These are phyloP conservation scores for Anser brachyrhynchus DNA, from an alignment of 2,113 vertebrate genomes.

Conservation along the genomic window DNA sequence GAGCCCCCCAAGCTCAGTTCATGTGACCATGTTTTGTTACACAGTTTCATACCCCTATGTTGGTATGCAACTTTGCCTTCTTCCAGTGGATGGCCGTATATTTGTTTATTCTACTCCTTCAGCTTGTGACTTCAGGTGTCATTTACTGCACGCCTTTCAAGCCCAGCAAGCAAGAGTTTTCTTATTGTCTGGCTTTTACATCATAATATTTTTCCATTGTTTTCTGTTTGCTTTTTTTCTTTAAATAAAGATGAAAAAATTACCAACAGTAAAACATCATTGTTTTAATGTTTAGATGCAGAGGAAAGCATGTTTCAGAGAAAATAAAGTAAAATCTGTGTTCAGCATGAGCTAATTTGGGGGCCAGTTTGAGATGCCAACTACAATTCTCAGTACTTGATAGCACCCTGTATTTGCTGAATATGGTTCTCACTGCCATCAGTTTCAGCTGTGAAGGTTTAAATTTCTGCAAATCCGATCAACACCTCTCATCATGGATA, in stretches of 20 bases:
- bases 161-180: neutral
- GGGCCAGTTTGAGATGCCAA: neutral
- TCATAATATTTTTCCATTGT: neutral
- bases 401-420: neutral
- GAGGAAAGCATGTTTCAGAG: neutral
- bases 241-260: neutral
- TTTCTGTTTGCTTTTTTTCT: neutral
- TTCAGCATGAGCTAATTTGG: neutral
- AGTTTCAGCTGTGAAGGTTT: neutral
- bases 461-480: neutral
- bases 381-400: neutral
- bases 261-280: neutral
- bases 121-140: neutral
- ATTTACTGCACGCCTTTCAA: neutral
- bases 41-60: neutral
- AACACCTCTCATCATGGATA: conserved; percentile 8
- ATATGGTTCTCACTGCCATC: neutral
- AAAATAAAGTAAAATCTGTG: neutral
- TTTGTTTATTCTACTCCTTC: conserved; percentile 1
- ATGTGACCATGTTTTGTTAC: neutral
- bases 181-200: neutral
- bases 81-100: neutral
- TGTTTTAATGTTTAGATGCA: neutral
- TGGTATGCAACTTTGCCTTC: neutral
- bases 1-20: neutral